Evolutionary conservation across 2,797 vertebrate species (phyloP).

Genomic region (Silurus aristotelis): DNA sequence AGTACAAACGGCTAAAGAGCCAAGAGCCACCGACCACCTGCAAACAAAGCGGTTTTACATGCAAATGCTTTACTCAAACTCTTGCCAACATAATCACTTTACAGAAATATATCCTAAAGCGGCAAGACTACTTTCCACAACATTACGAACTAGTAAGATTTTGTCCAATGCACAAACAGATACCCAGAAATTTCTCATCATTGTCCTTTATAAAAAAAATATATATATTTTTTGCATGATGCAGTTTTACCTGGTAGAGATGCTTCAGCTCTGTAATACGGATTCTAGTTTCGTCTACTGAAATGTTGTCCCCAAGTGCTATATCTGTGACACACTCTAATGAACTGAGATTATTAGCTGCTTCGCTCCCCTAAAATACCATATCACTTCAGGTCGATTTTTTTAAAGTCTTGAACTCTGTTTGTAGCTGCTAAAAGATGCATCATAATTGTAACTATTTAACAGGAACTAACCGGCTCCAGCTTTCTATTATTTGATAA

Average conservation of each 20-base stretch:
- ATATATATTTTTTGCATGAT: no score
- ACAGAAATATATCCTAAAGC: no score
- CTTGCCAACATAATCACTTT: constrained; percentile 27
- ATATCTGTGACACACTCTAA: constrained; percentile 1
- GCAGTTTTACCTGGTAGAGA: not conserved
- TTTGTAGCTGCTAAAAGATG: not conserved
- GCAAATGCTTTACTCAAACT: constrained; percentile 41
- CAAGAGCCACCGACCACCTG: constrained; percentile 92
- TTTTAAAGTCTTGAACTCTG: not conserved
- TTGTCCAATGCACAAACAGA: not conserved
- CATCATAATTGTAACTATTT: not conserved
- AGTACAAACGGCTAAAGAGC: constrained; percentile 90
- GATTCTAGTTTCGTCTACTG: not conserved
- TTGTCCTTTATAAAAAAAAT: not conserved
- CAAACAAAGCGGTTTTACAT: constrained; percentile 31
- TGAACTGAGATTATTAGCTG: not conserved
- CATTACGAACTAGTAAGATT: constrained; percentile 4
- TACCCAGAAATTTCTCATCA: not conserved
- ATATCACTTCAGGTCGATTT: no score
- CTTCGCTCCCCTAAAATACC: not conserved
- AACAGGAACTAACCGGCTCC: no score
- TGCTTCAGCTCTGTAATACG: not conserved
- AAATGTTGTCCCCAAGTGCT: constrained; percentile 10
- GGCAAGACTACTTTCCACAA: not conserved
- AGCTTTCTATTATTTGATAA: not conserved